Evolutionary conservation across 2,113 vertebrate genomes (phyloP), one percentile per base, ranked within the genome.

Genomic region (Oryzias javanicus): DNA sequence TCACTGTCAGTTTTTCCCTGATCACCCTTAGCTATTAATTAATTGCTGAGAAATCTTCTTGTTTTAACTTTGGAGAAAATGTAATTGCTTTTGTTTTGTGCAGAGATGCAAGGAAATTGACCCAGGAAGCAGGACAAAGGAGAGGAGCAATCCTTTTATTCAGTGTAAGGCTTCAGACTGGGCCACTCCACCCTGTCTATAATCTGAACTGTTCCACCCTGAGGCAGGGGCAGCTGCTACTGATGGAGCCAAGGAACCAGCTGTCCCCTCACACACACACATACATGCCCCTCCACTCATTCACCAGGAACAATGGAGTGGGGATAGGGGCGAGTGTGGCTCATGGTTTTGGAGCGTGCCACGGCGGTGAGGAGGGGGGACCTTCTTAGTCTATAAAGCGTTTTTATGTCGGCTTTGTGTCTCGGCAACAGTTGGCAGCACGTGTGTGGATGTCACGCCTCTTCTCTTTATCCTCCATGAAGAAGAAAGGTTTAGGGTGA

Each of bases 371-470:
- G 73, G 70, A 82, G 70, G 76, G 22, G 88, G 70, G 20, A 53
- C 45, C 46, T 61, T 83, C 72, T 59, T 84, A 60, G 71, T 73
- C 70, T 82, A 55, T 83, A 61, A 85, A 87, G 78, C 80, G 83
- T 81, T 89, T 76, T 89, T 86, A 89, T 86, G 78, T 83, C 52
- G 53, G 66, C 84, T 89, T 87, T 89, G 85, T 83, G 78, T 92
- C 86, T 90, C 89, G 68, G 93, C 94, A 97, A 96, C 94, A 95
- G 94, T 95, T 96, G 94, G 94, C 91, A 93, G 92, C 92, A 92
- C 92, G 91, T 91, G 89, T 82, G 80, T 90, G 91, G 89, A 79
- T 81, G 92, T 93, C 91, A 94, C 88, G 88, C 81, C 72, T 79
- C 78, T 76, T 25, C 54, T 19, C 57, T 80, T 87, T 84, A 82